These are phyloP conservation scores for Zaprionus taronus DNA, from an alignment of 1,140 invertebrate genomes.

Conservation along the genomic window DNA sequence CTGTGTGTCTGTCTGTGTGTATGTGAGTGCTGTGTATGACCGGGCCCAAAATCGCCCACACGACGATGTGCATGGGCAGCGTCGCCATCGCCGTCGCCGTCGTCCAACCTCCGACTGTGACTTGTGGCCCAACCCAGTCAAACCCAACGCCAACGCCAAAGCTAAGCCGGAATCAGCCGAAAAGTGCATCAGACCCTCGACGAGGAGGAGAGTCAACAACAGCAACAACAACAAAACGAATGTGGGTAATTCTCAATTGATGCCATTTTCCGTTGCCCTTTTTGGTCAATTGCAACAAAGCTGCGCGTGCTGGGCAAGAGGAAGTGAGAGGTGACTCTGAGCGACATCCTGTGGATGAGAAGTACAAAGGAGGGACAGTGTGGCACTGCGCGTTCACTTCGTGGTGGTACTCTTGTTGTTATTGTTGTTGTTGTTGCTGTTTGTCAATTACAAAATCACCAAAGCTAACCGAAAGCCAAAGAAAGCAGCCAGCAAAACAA, in stretches of 20 bases:
- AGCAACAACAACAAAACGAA: constrained; percentile 8
- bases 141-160: constrained; percentile 49
- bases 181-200: constrained; percentile 21
- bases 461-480: constrained; percentile 51
- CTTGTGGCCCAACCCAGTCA: constrained; percentile 29
- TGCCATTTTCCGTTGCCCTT: constrained; percentile 73
- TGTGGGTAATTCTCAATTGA: constrained; percentile 70
- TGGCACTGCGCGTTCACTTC: constrained; percentile 29
- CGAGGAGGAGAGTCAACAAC: constrained; percentile 2
- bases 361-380: no score
- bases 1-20: constrained; percentile 49
- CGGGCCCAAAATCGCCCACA: constrained; percentile 70
- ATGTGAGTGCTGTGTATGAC: constrained; percentile 58
- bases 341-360: background rate
- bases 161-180: constrained; percentile 24
- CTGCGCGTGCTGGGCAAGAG: constrained; percentile 44
- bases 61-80: constrained; percentile 49
- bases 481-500: constrained; percentile 54
- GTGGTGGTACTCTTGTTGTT: constrained; percentile 1
- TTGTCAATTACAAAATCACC: constrained; percentile 73
- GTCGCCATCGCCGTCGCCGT: background rate
- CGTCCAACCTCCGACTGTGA: constrained; percentile 29
- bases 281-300: constrained; percentile 60
- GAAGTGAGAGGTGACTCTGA: constrained; percentile 34
- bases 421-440: constrained; percentile 39